phyloP scores from a whole-genome alignment of 2,888 invertebrate genomes.

The Scaptomyza polygonia region DNA sequence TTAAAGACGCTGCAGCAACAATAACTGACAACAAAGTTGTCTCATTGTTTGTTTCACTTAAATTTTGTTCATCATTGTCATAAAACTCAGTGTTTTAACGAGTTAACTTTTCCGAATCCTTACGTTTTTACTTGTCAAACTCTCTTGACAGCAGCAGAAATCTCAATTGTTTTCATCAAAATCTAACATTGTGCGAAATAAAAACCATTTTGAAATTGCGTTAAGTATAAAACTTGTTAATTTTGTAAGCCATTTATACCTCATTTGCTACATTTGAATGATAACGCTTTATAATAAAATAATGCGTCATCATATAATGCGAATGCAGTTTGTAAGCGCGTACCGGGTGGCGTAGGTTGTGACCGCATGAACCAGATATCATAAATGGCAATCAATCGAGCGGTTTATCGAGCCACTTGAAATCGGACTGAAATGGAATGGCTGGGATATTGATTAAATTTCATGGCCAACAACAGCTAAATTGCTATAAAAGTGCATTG shows the following conservation, averaged over 20 bases:
- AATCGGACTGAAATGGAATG: background rate
- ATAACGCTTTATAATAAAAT: conserved; percentile 16
- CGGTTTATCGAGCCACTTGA: conserved; percentile 27
- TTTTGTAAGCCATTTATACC: too few relatives aligned
- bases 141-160: too few relatives aligned
- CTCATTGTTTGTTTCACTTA: too few relatives aligned
- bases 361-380: conserved; percentile 22
- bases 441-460: conserved; percentile 11
- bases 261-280: background rate
- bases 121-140: too few relatives aligned
- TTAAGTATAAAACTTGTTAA: too few relatives aligned
- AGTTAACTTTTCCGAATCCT: too few relatives aligned
- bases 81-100: too few relatives aligned
- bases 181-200: too few relatives aligned
- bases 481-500: conserved; percentile 67
- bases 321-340: conserved; percentile 6
- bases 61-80: too few relatives aligned
- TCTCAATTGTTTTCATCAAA: too few relatives aligned
- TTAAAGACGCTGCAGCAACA: background rate
- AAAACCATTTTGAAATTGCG: too few relatives aligned
- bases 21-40: background rate
- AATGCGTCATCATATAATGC: conserved; percentile 43
- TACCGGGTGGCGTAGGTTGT: conserved; percentile 29
- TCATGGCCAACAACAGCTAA: conserved; percentile 47
- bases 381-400: conserved; percentile 50